Conservation (phyloP, 2,888 invertebrate species). For the Drosophila niveifrons region DNA sequence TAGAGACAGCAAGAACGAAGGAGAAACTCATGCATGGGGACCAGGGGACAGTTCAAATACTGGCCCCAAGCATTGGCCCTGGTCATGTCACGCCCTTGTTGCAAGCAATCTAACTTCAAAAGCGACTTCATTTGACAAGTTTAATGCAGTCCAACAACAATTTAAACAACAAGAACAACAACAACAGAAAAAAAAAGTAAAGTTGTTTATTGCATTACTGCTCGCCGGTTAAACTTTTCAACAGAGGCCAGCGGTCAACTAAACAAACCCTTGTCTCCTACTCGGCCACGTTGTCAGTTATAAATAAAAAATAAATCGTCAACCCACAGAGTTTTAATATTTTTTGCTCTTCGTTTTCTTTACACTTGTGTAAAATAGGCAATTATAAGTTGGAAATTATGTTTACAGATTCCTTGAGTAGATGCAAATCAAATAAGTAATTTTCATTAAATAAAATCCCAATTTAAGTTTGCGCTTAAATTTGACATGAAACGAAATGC, state of each 20-base stretch:
- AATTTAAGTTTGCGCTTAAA: background rate
- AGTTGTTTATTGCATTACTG: conserved; percentile 68
- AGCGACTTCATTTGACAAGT: conserved; percentile 77
- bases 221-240: conserved; percentile 49
- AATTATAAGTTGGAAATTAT: conserved; percentile 29
- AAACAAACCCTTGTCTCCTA: background rate
- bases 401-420: background rate
- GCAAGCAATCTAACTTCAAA: conserved; percentile 71
- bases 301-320: conserved; percentile 45
- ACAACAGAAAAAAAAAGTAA: conserved; percentile 19
- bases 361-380: conserved; percentile 11
- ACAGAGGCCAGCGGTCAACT: conserved; percentile 33
- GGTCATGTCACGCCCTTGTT: conserved; percentile 43
- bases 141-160: conserved; percentile 75
- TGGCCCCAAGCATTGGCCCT: conserved; percentile 29
- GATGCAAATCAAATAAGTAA: background rate
- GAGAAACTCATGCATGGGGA: conserved; percentile 2
- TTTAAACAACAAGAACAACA: conserved; percentile 38
- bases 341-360: conserved; percentile 2
- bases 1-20: background rate
- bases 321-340: conserved; percentile 10
- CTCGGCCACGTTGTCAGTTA: conserved; percentile 45
- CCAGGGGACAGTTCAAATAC: conserved; percentile 19
- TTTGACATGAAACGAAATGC: background rate
- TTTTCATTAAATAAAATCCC: background rate